Evolutionary conservation across 1,140 invertebrate genomes (phyloP).

Genomic region (Sarcophaga peregrina): DNA sequence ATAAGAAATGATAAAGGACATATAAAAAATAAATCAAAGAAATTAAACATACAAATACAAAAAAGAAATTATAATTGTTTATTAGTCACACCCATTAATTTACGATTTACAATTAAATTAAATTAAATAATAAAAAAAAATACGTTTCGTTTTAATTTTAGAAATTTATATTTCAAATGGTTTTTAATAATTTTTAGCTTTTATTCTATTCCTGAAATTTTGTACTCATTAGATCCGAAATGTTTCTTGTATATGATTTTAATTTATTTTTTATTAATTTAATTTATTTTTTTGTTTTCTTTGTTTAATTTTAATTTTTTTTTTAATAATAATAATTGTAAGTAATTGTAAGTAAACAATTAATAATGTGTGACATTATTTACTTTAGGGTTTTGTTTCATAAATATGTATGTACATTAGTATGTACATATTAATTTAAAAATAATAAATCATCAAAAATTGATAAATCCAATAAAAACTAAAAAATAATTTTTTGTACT

Average conservation of each 20-base stretch:
- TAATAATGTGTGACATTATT: slow-evolving; percentile 22
- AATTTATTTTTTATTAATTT: background rate
- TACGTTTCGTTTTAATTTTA: background rate
- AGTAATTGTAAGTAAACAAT: background rate
- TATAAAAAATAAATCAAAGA: too few relatives aligned
- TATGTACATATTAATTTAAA: background rate
- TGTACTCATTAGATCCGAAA: slow-evolving; percentile 39
- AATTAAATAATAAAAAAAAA: background rate
- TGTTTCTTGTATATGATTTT: slow-evolving; percentile 3
- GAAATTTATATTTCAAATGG: background rate
- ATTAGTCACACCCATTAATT: slow-evolving; percentile 28
- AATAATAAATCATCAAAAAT: background rate
- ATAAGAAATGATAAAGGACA: background rate
- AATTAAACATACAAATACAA: too few relatives aligned
- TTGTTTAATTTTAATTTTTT: too few relatives aligned
- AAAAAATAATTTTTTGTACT: slow-evolving; percentile 39
- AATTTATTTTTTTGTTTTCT: background rate
- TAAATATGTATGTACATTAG: too few relatives aligned
- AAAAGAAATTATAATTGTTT: background rate
- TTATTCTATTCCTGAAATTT: slow-evolving; percentile 32
- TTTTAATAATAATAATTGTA: background rate
- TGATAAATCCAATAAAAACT: slow-evolving; percentile 32
- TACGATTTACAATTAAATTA: background rate
- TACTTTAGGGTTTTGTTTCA: background rate
- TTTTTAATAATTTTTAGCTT: background rate